Base-by-base conservation (phyloP, 2,888 invertebrate genomes). In the Mimas tiliae region DNA sequence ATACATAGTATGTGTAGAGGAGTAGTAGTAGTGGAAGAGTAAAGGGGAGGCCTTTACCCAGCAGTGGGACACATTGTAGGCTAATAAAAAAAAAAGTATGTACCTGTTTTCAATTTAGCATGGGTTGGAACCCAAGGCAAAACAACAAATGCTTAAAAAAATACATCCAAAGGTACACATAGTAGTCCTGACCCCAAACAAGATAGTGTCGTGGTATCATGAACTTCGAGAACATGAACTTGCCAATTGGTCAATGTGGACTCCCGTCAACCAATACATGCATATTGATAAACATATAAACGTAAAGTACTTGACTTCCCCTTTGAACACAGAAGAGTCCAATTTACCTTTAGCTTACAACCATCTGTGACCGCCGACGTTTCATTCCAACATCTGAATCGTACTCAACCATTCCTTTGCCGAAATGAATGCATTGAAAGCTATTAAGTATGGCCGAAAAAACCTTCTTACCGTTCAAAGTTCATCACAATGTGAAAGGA, bases 301-400 rank as follows among this genome's bases (percentile, higher is more conserved):
- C n/a, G n/a, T 19, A 34, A 51, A 63, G 12, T 16, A 58, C 19
- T 16, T 16, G 14, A 50, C 19, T 42, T 38, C 34, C 48, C 6
- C 51, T 19, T 27, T 62, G 16, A 48, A 19, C 63, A 1, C 51
- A 14, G n/a, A 63, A 38, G 38, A 63, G 48, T 48, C 51, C 63
- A 63, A 51, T 63, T 51, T 38, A 16, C 34, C 34, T 34, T 50
- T 38, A 11, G 33, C 63, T 63, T 34, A 34, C 50, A 50, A 63
- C 38, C 50, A 38, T 34, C 33, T 33, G 48, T 51, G 50, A 50
- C 34, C 51, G 19, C 51, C 9, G 33, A 50, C 33, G 16, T 38
- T 58, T 38, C 38, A n/a, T n/a, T 14, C 38, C 0, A 4, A 9
- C 11, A 58, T 38, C 7, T 0, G 38, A 38, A 58, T 34, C 34